These are phyloP conservation scores for Drosophila rufa DNA, from an alignment of 1,140 invertebrate species.

Conservation along the genomic window DNA sequence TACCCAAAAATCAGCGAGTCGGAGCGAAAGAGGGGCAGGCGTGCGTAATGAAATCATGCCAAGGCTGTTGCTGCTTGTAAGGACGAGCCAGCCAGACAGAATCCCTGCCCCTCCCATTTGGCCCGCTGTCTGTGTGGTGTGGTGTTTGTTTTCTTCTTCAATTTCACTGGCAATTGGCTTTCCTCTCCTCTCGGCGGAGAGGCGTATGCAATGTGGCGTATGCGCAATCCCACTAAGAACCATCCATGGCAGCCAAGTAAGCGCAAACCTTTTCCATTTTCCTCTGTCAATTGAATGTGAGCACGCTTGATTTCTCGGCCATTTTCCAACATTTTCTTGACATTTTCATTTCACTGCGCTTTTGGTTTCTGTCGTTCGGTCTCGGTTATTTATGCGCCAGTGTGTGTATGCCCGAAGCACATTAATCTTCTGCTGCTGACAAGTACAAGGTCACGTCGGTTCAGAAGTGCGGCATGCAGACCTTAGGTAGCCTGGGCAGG, in stretches of 20 bases:
- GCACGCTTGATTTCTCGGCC: constrained; percentile 47
- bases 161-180: constrained; percentile 70
- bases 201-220: constrained; percentile 68
- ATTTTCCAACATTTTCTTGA: constrained; percentile 59
- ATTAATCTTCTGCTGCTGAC: constrained; percentile 58
- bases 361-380: constrained; percentile 10
- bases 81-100: constrained; percentile 30
- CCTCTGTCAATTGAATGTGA: background rate
- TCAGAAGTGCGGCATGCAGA: constrained; percentile 1
- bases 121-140: background rate
- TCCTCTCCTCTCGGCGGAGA: background rate
- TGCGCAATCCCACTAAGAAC: constrained; percentile 60
- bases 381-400: constrained; percentile 37
- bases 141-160: constrained; percentile 17
- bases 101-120: constrained; percentile 3
- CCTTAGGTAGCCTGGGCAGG: background rate
- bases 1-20: constrained; percentile 47
- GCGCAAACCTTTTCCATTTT: background rate
- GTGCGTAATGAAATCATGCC: constrained; percentile 79
- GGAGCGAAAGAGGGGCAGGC: constrained; percentile 13
- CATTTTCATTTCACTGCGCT: constrained; percentile 54
- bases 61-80: constrained; percentile 61
- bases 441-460: constrained; percentile 42
- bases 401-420: constrained; percentile 4
- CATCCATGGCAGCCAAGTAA: constrained; percentile 15